phyloP scores from a whole-genome alignment of 2,113 vertebrate species.

The Bos indicus region DNA sequence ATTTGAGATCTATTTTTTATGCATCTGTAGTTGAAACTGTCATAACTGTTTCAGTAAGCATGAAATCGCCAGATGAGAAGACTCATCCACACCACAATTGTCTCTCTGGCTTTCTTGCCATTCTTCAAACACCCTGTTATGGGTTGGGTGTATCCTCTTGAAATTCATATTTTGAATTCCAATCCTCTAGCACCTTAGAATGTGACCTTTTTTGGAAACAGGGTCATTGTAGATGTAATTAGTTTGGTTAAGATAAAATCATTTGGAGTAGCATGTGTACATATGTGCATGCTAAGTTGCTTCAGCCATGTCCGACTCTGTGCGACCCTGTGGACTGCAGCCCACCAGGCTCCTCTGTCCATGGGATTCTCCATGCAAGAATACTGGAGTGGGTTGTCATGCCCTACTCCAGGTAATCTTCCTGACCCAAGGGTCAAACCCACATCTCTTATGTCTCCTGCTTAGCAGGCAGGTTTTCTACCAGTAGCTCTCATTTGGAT shows the following conservation, averaged over 20 bases:
- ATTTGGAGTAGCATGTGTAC: not conserved
- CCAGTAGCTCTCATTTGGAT: not conserved
- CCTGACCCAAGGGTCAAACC: not conserved
- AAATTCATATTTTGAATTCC: not conserved
- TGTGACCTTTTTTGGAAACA: not conserved
- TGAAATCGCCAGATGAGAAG: not conserved
- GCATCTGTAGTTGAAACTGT: not conserved
- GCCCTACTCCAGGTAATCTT: not conserved
- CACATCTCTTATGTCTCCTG: not conserved
- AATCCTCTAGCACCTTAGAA: not conserved
- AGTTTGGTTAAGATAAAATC: not conserved
- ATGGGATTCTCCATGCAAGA: not conserved
- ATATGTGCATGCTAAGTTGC: accelerated
- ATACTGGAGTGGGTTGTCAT: not conserved
- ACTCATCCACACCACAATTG: not conserved
- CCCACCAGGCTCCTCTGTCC: not conserved
- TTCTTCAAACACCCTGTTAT: not conserved
- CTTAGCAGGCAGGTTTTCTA: not conserved
- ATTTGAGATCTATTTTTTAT: not conserved
- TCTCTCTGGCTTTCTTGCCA: not conserved
- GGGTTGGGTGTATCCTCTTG: not conserved
- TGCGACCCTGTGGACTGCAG: not conserved
- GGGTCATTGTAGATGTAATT: not conserved
- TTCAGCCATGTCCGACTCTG: not conserved
- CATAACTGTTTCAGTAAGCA: not conserved